Base-by-base conservation (phyloP, 1,140 invertebrate genomes). In the Trichogramma pretiosum region DNA sequence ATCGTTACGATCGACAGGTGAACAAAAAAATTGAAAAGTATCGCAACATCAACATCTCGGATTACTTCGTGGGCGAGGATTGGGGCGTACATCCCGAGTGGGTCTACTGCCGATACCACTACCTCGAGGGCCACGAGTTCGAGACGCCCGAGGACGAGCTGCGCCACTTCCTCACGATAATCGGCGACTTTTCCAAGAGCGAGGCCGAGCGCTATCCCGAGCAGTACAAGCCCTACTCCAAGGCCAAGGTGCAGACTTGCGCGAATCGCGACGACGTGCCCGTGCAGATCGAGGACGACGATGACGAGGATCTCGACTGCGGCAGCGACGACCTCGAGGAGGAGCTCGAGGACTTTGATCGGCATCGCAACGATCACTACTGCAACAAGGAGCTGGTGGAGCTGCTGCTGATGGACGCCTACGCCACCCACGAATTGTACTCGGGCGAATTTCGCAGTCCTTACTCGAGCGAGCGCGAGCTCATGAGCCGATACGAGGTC, bases 11-110 rank as follows among this genome's bases (percentile, higher is more conserved):
- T 26, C 4, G 3, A 11, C 26, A 50, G 49, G 49, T 46, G 17
- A 41, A 23, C 18, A 41, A 51, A 24, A 24, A 46, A 30, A 51
- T 51, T 17, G 49, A 46, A 13, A 11, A n/a, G 10, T 26, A 18
- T 5, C 22, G 46, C 14, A 40, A 36, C 10, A 32, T 44, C 9
- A 79, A 79, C 10, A 71, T 81, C n/a, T 77, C 78, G 2, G 76
- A 79, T 14, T 85, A 80, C 54, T 83, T 84, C 47, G 64, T 73
- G 37, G 81, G 81, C 3, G 71, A 76, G 19, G 83, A 84, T 60
- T 94, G 89, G 83, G 82, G 82, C 60, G 76, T 94, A 14, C 88
- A 94, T 74, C 89, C 89, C 0, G 81, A 88, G 56, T 94, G 90
- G 89, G 79, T 84, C 0, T 93, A 92, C 60, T 92, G 89, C 66